Evolutionary conservation across 2,888 invertebrate genomes (phyloP).

Genomic region (Eupithecia subumbrata): DNA sequence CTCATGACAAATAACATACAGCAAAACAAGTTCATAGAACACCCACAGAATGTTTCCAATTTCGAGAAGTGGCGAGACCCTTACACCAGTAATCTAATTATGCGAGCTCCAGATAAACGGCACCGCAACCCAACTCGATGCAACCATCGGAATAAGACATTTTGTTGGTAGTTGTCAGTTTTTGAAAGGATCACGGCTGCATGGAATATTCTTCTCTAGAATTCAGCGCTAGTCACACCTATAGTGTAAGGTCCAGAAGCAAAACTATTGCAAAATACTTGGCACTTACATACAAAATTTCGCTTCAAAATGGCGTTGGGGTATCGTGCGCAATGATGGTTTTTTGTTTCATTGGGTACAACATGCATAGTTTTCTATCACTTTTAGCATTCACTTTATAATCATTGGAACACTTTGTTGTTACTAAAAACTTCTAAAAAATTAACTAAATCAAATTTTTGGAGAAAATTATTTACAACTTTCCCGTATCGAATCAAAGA

Average conservation of each 20-base stretch:
- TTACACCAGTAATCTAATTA: conserved; percentile 71
- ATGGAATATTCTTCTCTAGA: conserved; percentile 59
- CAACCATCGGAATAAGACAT: conserved; percentile 57
- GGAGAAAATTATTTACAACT: conserved; percentile 81
- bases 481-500: conserved; percentile 72
- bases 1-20: conserved; percentile 9
- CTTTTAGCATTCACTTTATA: conserved; percentile 66
- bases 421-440: conserved; percentile 54
- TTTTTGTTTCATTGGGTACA: conserved; percentile 81
- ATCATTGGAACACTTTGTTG: conserved; percentile 66
- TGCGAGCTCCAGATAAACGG: conserved; percentile 67
- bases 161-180: conserved; percentile 45
- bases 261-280: conserved; percentile 83
- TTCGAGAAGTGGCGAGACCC: conserved; percentile 23
- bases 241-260: conserved; percentile 58
- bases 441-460: conserved; percentile 62
- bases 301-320: conserved; percentile 85
- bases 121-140: conserved; percentile 74
- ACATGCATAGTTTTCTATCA: conserved; percentile 69
- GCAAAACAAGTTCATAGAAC: neutral
- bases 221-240: conserved; percentile 58
- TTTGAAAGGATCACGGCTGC: conserved; percentile 47
- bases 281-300: conserved; percentile 85
- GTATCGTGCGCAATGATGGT: conserved; percentile 84
- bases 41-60: conserved; percentile 20